These are phyloP conservation scores for Tympanoctomys barrerae DNA, from an alignment of 2,797 vertebrate species.

Conservation along the genomic window DNA sequence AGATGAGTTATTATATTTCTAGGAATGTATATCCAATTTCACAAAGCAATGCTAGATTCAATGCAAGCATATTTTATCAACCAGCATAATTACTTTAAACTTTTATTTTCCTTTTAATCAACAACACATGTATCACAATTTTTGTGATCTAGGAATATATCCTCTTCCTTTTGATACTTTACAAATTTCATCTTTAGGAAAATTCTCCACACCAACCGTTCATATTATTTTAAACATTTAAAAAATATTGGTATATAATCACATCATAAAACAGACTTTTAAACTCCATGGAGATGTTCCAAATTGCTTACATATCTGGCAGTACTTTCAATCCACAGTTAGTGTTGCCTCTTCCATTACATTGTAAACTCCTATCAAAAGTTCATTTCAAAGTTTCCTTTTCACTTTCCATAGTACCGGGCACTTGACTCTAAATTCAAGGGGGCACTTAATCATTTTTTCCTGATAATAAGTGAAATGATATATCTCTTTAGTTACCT, in stretches of 20 bases:
- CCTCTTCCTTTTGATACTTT: not conserved
- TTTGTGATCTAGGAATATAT: not conserved
- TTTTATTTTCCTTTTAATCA: not conserved
- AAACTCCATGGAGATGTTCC: not conserved
- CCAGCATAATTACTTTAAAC: not conserved
- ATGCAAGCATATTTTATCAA: not conserved
- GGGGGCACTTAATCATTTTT: slow-evolving; percentile 68
- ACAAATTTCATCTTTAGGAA: not conserved
- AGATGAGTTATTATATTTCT: not conserved
- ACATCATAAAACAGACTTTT: not conserved
- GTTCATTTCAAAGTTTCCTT: not conserved
- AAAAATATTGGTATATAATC: not conserved
- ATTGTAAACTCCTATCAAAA: not conserved
- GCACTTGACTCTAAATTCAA: slow-evolving; percentile 36
- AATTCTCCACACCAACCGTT: not conserved
- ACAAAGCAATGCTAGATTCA: not conserved
- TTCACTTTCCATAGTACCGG: slow-evolving; percentile 37
- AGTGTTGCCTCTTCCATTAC: not conserved
- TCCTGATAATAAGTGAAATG: slow-evolving; percentile 44
- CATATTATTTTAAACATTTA: not conserved
- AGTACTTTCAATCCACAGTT: not conserved
- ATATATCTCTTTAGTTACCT: slow-evolving; percentile 61
- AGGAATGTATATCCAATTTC: not conserved
- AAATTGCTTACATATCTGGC: not conserved
- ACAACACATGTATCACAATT: not conserved